These are phyloP conservation scores for Caenorhabditis brenneri DNA, from an alignment of 1,140 invertebrate genomes.

Conservation along the genomic window DNA sequence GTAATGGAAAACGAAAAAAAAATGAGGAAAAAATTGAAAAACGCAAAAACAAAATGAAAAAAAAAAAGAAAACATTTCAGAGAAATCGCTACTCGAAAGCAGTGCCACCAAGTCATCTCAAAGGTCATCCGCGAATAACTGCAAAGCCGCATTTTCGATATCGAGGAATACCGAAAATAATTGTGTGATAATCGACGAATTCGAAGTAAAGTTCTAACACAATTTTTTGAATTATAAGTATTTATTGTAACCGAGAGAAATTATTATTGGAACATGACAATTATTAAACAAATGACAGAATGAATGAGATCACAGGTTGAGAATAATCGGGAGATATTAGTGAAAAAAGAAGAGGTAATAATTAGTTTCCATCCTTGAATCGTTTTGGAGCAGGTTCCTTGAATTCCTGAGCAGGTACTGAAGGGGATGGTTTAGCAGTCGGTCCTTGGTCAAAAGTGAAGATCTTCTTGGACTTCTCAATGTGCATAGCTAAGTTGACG, in stretches of 20 bases:
- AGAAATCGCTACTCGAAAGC: not conserved
- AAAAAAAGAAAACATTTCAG: too few species aligned
- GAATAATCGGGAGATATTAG: too few species aligned
- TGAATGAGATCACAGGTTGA: not conserved
- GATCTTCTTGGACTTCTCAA: not conserved
- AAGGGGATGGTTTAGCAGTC: too few species aligned
- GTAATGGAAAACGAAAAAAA: too few species aligned
- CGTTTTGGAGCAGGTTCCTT: too few species aligned
- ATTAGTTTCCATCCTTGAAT: too few species aligned
- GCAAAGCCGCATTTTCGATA: not conserved
- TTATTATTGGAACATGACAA: not conserved
- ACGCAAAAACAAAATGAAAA: too few species aligned
- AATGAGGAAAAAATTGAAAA: too few species aligned
- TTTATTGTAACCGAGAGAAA: too few species aligned
- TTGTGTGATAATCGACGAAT: not conserved
- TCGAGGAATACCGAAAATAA: slow-evolving; percentile 1
- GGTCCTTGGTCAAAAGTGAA: too few species aligned
- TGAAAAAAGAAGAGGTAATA: too few species aligned
- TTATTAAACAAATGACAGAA: not conserved
- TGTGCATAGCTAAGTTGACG: not conserved
- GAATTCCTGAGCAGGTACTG: too few species aligned
- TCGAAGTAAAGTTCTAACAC: not conserved
- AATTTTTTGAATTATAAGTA: not conserved
- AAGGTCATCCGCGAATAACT: not conserved
- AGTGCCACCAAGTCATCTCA: not conserved